Evolutionary conservation across 2,888 invertebrate species (phyloP), one percentile per base, ranked within the genome.

Genomic region (Drosophila subquinaria): DNA sequence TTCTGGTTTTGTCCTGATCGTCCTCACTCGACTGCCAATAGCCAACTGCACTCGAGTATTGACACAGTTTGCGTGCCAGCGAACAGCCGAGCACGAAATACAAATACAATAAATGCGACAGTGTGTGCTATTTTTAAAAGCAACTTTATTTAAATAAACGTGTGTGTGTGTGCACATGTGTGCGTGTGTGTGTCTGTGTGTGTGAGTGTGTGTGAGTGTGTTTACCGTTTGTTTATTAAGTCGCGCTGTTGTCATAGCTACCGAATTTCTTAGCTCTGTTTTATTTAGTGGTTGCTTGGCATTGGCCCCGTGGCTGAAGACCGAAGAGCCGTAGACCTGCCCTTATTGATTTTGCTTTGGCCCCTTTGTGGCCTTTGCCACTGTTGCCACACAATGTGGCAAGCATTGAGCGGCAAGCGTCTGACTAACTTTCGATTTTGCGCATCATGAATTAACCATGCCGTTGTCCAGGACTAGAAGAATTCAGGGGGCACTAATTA

Each of bases 271-370:
- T 82, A 40, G 75, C 35, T 51, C 45, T 40, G 52, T 33, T 51
- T 38, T 51, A 42, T 43, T 81, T 62, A 78, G 80, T 87, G 88
- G 85, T 88, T 89, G 88, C 87, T 88, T 86, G 85, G 89, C 88
- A 89, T 87, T 84, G 84, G 81, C 84, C 89, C 67, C 73, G 35
- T 52, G 64, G 64, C 52, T 63, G 56, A 27, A 27, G 5, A 69
- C 56, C 27, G 23, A n/a, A 1, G 23, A 47, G 60, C 56, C 2
- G 30, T 30, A 30, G 65, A 66, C 79, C 70, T 67, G 82, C 63
- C 62, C 23, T 63, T 79, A 85, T 89, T 87, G 84, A 84, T 84
- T 84, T 81, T 74, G 60, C 71, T 68, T 76, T 65, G 60, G 52
- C 74, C 62, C 55, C 63, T 55, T 73, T 64, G 11, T 53, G 52